Conservation (phyloP, 2,888 invertebrate genomes). For the Drosophila anomelani region DNA sequence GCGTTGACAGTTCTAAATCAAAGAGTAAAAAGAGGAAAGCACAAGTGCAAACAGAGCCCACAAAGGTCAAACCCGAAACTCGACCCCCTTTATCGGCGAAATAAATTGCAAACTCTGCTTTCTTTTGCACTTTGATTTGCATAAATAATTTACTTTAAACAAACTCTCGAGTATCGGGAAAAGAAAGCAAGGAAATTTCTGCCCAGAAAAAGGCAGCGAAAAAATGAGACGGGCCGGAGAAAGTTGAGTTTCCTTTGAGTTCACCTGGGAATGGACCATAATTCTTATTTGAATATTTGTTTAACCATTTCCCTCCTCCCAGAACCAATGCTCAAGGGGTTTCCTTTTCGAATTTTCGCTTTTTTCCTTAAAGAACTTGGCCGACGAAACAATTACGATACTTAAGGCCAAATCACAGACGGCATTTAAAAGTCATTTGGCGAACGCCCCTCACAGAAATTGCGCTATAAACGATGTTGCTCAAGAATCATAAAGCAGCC, state of each 20-base stretch:
- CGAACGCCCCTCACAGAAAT: constrained; percentile 65
- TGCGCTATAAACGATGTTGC: constrained; percentile 65
- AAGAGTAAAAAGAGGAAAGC: constrained; percentile 51
- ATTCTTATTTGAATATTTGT: constrained; percentile 74
- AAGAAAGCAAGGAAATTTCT: constrained; percentile 34
- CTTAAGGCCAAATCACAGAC: constrained; percentile 52
- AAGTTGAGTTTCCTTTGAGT: constrained; percentile 27
- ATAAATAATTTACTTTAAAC: constrained; percentile 80
- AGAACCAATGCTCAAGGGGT: constrained; percentile 24
- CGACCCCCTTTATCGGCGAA: constrained; percentile 35
- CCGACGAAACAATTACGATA: constrained; percentile 63
- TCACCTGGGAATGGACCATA: constrained; percentile 58
- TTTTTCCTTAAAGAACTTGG: constrained; percentile 55
- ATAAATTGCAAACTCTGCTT: constrained; percentile 65
- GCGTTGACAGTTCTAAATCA: constrained; percentile 52
- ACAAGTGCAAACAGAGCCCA: constrained; percentile 64
- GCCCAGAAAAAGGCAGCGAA: constrained; percentile 25
- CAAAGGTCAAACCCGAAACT: constrained; percentile 58
- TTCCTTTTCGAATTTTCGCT: constrained; percentile 1
- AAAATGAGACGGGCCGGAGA: constrained; percentile 13
- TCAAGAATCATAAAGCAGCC: constrained; percentile 53
- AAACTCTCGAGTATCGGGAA: constrained; percentile 53
- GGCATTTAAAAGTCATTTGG: constrained; percentile 76
- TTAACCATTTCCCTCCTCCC: constrained; percentile 49
- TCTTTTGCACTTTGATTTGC: constrained; percentile 63